These are phyloP conservation scores for Aurelia sp. DNA, from an alignment of 30 jellyfish, hydroid and myxozoan genomes.

Conservation along the genomic window DNA sequence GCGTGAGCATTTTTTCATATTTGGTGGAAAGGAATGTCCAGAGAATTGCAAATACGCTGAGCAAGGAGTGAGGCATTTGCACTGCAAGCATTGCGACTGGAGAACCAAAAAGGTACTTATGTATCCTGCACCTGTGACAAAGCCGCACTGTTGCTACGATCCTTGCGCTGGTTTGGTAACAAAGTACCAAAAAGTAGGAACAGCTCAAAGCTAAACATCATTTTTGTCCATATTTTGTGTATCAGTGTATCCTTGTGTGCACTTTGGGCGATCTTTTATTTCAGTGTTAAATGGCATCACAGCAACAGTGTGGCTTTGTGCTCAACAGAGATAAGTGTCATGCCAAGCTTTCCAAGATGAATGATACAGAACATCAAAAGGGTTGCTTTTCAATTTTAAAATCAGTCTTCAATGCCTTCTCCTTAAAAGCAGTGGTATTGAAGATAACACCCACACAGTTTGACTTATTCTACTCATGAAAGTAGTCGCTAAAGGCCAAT, in stretches of 20 bases:
- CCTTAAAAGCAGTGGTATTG: too few species aligned
- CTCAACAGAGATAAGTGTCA: slow-evolving; percentile 40
- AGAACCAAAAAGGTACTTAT: slow-evolving; percentile 67
- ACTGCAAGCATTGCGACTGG: slow-evolving; percentile 81
- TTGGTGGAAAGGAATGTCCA: slow-evolving; percentile 80
- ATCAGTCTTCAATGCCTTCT: too few species aligned
- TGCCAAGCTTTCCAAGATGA: too few species aligned
- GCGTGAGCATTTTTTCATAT: slow-evolving; percentile 69
- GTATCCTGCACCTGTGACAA: not conserved
- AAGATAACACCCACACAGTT: too few species aligned
- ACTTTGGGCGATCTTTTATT: slow-evolving; percentile 25
- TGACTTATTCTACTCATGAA: too few species aligned
- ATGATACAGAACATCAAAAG: too few species aligned
- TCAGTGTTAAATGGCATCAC: slow-evolving; percentile 12
- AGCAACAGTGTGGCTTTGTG: slow-evolving; percentile 77
- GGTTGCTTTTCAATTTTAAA: too few species aligned
- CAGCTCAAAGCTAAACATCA: not conserved
- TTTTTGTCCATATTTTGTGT: not conserved
- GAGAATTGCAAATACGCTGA: slow-evolving; percentile 73
- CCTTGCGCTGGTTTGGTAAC: not conserved
- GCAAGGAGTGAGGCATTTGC: slow-evolving; percentile 76
- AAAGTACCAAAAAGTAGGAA: not conserved
- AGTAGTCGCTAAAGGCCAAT: too few species aligned
- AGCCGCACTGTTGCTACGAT: slow-evolving; percentile 64
- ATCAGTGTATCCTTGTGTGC: slow-evolving; percentile 75